Percentiles rank a stretch among this genome's conserved stretches.
Conservation (phyloP, 2,113 vertebrate species). For the Amblyornis subalaris region DNA sequence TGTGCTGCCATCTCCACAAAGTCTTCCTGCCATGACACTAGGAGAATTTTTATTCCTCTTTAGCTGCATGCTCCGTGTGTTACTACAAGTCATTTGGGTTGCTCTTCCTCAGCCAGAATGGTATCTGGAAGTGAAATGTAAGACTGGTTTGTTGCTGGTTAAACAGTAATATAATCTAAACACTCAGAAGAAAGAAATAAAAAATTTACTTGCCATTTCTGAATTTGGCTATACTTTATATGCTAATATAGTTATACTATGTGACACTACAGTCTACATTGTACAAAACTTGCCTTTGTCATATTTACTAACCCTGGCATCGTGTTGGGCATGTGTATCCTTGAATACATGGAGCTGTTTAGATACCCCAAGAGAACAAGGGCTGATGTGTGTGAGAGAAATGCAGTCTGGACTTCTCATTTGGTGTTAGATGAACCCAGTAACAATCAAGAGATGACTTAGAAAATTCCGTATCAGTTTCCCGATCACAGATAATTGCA, state of each 20-base stretch:
- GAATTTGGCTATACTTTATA: neutral
- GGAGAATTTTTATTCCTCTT: neutral
- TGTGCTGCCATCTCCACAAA: neutral
- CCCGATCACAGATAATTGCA: neutral
- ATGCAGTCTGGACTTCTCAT: neutral
- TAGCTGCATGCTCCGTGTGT: neutral
- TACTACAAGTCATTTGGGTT: neutral
- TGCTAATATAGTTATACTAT: neutral
- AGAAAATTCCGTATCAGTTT: neutral
- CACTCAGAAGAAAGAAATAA: neutral
- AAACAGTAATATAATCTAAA: neutral
- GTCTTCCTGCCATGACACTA: neutral
- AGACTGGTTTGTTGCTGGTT: neutral
- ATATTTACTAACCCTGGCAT: neutral
- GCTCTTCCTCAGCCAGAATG: neutral
- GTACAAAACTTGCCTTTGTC: neutral
- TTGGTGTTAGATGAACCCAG: neutral
- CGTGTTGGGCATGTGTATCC: rapidly evolving
- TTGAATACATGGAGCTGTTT: neutral
- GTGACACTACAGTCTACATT: neutral
- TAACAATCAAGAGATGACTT: neutral
- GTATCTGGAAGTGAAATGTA: neutral
- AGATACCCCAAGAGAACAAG: neutral
- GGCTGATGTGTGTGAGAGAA: neutral
- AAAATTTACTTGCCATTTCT: neutral